A percentile compares a stretch with the other conserved stretches of the same genome.
phyloP scores from a whole-genome alignment of 2,113 vertebrate genomes.

The Desmodus rotundus region DNA sequence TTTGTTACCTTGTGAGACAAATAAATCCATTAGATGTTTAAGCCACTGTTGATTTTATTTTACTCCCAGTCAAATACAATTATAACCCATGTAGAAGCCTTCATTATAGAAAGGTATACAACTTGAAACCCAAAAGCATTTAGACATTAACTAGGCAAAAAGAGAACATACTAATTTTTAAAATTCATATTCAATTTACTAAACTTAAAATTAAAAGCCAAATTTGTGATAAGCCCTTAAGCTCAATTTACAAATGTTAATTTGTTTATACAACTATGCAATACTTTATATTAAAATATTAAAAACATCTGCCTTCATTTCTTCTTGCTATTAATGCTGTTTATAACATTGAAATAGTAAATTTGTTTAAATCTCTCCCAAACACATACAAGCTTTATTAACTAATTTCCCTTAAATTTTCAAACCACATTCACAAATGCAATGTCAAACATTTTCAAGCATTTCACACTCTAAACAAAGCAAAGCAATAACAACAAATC shows the following conservation, averaged over 20 bases:
- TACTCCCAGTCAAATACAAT: background rate
- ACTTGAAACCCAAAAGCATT: background rate
- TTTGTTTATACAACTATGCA: background rate
- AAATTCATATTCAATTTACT: background rate
- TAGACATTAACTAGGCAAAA: background rate
- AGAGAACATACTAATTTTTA: background rate
- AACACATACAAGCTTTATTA: background rate
- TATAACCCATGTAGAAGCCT: background rate
- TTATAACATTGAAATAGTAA: background rate
- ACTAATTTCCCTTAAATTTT: background rate
- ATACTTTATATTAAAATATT: background rate
- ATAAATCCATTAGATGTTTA: background rate
- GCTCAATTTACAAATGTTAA: background rate
- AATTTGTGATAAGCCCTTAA: background rate
- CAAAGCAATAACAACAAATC: background rate
- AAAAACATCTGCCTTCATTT: background rate
- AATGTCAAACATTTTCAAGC: background rate
- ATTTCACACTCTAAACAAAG: background rate
- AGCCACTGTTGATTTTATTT: background rate
- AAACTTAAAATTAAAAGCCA: background rate
- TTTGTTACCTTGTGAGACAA: background rate
- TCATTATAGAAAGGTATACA: background rate
- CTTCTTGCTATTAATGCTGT: background rate
- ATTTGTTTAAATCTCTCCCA: background rate
- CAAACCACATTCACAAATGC: background rate